These are phyloP conservation scores for Nymphalis io DNA, from an alignment of 1,140 invertebrate genomes.

Conservation along the genomic window DNA sequence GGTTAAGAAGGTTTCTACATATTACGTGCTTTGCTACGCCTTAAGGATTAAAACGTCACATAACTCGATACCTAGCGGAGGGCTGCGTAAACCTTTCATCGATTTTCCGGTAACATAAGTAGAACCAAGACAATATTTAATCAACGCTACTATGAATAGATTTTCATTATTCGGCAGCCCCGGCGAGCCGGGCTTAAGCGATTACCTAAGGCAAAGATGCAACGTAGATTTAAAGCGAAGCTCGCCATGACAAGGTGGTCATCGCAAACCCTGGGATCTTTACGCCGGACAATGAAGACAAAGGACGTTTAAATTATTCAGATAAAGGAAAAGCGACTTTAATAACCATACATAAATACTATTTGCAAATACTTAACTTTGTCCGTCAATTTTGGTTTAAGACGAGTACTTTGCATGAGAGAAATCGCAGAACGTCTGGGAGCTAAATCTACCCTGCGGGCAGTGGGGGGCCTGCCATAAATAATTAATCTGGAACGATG, in stretches of 20 bases:
- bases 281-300: slow-evolving; percentile 71
- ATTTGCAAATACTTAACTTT: slow-evolving; percentile 75
- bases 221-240: slow-evolving; percentile 70
- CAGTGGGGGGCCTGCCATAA: slow-evolving; percentile 65
- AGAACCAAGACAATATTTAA: slow-evolving; percentile 37
- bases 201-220: slow-evolving; percentile 74
- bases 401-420: slow-evolving; percentile 76
- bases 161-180: slow-evolving; percentile 67
- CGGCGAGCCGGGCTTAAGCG: slow-evolving; percentile 64
- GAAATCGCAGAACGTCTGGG: slow-evolving; percentile 72
- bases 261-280: slow-evolving; percentile 72
- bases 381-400: slow-evolving; percentile 70
- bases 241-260: slow-evolving; percentile 77
- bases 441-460: slow-evolving; percentile 66
- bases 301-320: slow-evolving; percentile 77
- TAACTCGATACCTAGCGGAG: slow-evolving; percentile 50
- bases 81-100: slow-evolving; percentile 42
- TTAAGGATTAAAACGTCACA: slow-evolving; percentile 83
- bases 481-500: slow-evolving; percentile 78
- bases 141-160: slow-evolving; percentile 54
- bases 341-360: slow-evolving; percentile 57
- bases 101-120: slow-evolving; percentile 40
- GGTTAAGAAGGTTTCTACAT: slow-evolving; percentile 86
- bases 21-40: slow-evolving; percentile 84
- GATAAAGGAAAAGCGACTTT: slow-evolving; percentile 71